A percentile compares a stretch with the other conserved stretches of the same genome.
Conservation (phyloP, 2,888 invertebrate species). For the Acronicta alni region DNA sequence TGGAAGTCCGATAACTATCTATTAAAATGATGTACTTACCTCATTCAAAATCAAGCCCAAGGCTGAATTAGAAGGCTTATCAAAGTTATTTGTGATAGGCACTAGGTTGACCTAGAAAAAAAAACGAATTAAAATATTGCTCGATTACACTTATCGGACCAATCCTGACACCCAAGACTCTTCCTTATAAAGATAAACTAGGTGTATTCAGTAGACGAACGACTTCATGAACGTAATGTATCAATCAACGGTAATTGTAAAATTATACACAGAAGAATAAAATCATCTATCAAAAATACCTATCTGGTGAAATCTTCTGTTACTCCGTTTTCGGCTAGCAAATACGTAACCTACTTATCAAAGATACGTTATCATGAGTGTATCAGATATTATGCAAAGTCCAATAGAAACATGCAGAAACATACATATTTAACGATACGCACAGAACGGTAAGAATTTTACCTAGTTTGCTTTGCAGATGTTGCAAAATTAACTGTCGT, state of each 20-base stretch:
- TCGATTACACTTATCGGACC: too few species aligned
- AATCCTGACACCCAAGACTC: too few species aligned
- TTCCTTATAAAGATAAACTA: too few species aligned
- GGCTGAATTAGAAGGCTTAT: constrained; percentile 25
- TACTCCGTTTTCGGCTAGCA: constrained; percentile 22
- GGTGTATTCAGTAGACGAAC: too few species aligned
- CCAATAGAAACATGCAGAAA: constrained; percentile 29
- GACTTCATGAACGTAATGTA: too few species aligned
- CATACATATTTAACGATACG: constrained; percentile 29
- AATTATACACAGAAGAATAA: not conserved
- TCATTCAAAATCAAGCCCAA: constrained; percentile 23
- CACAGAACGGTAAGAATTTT: constrained; percentile 26
- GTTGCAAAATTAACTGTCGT: constrained; percentile 27
- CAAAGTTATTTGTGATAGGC: not conserved
- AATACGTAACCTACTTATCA: constrained; percentile 43
- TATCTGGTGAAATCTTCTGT: too few species aligned
- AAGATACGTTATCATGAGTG: constrained; percentile 43
- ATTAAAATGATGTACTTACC: constrained; percentile 16
- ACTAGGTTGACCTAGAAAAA: constrained; percentile 13
- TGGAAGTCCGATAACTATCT: constrained; percentile 13
- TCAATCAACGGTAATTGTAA: too few species aligned
- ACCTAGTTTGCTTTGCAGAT: constrained; percentile 38
- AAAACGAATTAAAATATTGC: not conserved
- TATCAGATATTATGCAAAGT: constrained; percentile 50
- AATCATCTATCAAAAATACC: not conserved